Base-by-base conservation (phyloP, 2,797 vertebrate species). In the Sorex maritimensis region DNA sequence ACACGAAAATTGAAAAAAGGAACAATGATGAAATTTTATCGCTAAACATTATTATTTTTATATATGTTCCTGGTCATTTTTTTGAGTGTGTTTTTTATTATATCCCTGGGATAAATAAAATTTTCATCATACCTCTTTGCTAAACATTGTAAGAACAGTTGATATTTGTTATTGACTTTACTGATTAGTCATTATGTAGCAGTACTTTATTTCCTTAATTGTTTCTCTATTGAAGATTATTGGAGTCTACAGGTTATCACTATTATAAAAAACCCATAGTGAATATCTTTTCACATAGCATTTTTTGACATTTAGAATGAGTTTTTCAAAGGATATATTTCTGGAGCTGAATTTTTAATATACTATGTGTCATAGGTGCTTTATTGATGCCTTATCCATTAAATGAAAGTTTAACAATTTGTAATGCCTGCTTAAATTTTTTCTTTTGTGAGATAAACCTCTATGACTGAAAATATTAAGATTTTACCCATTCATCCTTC, bases 251-350 rank as follows among this genome's bases (percentile, higher is more conserved):
- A 91, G 55, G n/a, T 65, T 67, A 68, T 81, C 41, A 46, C 79
- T 92, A 90, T 83, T 71, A 46, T 73, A 81, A 86, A 87, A 58
- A 61, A 88, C 9, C 14, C 21, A 6, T 46, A 65, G 81, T 65
- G 14, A 69, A 65, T 41, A 12, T 88, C 38, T 82, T 73, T 86
- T 81, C 7, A 15, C 12, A 49, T 4, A 58, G 30, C 17, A 63
- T 67, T 86, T 86, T 81, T 14, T 69, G 71, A 82, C 61, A 88
- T 74, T 49, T 82, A 86, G 28, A 30, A 49, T 88, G 41, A 19
- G 55, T 82, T 44, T 88, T 91, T 58, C 2, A 81, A 67, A 92
- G 10, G 13, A 11, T 61, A 30, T 72, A 75, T 83, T 72, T 24
- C 26, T 67, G 23, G 49, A 81, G 28, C 13, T 80, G 74, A 89